These are phyloP conservation scores for Phrixothrix hirtus DNA, from an alignment of 2,888 invertebrate species.

Conservation along the genomic window DNA sequence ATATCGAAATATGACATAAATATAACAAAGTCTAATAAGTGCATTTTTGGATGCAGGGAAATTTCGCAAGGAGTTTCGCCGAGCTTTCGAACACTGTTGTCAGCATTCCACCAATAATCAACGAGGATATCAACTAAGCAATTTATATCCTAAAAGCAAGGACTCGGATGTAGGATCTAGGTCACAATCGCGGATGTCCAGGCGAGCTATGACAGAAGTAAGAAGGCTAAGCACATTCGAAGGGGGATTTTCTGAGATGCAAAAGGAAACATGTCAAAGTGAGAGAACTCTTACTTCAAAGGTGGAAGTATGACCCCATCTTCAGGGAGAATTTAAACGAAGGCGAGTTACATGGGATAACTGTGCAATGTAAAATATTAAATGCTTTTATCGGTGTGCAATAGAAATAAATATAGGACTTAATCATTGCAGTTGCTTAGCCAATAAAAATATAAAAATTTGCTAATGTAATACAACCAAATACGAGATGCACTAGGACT, in stretches of 20 bases:
- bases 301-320: constrained; percentile 18
- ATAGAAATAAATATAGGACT: not conserved
- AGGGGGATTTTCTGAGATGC: constrained; percentile 9
- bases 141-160: constrained; percentile 37
- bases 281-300: constrained; percentile 12
- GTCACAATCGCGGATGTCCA: constrained; percentile 19
- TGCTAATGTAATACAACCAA: no score
- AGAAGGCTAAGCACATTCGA: constrained; percentile 20
- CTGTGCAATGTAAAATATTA: constrained; percentile 3
- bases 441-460: no score
- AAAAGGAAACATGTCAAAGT: constrained; percentile 12
- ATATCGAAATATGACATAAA: no score
- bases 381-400: not conserved
- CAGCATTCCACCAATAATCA: constrained; percentile 42
- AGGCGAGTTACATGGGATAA: constrained; percentile 6
- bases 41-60: constrained; percentile 61
- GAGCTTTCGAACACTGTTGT: constrained; percentile 68
- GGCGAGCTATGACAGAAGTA: constrained; percentile 20
- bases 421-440: not conserved
- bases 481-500: no score
- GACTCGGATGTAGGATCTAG: constrained; percentile 31
- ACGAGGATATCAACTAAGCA: constrained; percentile 47
- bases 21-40: no score
- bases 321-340: not conserved
- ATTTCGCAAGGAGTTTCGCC: constrained; percentile 72